These are phyloP conservation scores for Laticauda laticaudata DNA, from an alignment of 2,113 vertebrate species.

Conservation along the genomic window DNA sequence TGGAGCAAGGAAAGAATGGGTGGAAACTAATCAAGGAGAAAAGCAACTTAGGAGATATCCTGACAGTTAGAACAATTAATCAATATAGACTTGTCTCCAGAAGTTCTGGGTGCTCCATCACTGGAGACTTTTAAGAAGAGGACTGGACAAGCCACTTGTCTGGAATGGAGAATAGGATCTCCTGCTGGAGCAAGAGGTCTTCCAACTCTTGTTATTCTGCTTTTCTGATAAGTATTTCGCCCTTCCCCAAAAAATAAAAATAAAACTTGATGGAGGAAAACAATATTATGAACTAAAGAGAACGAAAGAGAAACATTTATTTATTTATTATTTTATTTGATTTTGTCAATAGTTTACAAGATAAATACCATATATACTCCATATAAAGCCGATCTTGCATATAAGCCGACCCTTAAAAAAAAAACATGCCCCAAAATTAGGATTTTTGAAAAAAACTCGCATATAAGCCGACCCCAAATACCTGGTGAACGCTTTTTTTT, in stretches of 20 bases:
- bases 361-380: too few relatives aligned
- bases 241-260: neutral
- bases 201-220: neutral
- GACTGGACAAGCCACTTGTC: neutral
- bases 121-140: neutral
- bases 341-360: too few relatives aligned
- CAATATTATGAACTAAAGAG: neutral
- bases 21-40: neutral
- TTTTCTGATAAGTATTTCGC: neutral
- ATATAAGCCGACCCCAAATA: too few relatives aligned
- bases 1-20: neutral
- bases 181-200: fast-evolving
- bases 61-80: neutral
- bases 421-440: too few relatives aligned
- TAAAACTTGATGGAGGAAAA: neutral
- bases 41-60: neutral
- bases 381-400: too few relatives aligned
- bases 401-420: too few relatives aligned
- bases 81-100: neutral
- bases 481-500: too few relatives aligned
- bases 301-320: neutral
- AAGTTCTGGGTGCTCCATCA: neutral
- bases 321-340: too few relatives aligned
- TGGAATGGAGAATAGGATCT: neutral
- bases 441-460: too few relatives aligned